Base-by-base conservation (phyloP, 1,140 invertebrate species). In the Hormaphis cornu region DNA sequence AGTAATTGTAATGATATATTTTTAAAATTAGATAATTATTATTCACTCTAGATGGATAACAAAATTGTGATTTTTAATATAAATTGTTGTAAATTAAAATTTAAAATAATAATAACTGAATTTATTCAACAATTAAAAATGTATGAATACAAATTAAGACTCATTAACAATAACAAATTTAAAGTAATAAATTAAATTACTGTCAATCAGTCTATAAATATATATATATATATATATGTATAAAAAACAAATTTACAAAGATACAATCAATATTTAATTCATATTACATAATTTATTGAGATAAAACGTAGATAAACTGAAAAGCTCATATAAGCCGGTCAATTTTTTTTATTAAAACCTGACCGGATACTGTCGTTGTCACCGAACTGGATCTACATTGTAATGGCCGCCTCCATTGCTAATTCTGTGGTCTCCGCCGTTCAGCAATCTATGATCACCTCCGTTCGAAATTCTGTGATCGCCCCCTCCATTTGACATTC, bases 291-390 rank as follows among this genome's bases (percentile, higher is more conserved):
- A 61, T 61, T 61, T 14, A 4, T 28, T 46, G 58, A 61, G 58
- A 61, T 61, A 30, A 42, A 24, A 24, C 40, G 0, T 37, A 37
- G 33, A 6, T 56, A 37, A 56, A 33, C 26, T 48, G 5, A 1
- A 48, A 14, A 37, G 33, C 33, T 58, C 14, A 40, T 28, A 14
- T 50, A 16, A 50, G 3, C 61, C 61, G 44, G 28, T 66, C 61
- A 24, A 48, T 22, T 37, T 4, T 18, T 20, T 7, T 33, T n/a
- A n/a, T 46, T 35, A 66, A 35, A 66, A 66, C 12, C 61, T 66
- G 44, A 66, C 61, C 44, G 61, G 61, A 66, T 66, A 66, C 44
- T 66, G 61, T 66, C 61, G 61, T 66, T 66, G 61, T 66, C 61
- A 66, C 61, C 61, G 61, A 16, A 66, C 44, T 3, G 61, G 26